Base-by-base conservation (phyloP, 2,888 invertebrate species). In the Oeneis ivallda region DNA sequence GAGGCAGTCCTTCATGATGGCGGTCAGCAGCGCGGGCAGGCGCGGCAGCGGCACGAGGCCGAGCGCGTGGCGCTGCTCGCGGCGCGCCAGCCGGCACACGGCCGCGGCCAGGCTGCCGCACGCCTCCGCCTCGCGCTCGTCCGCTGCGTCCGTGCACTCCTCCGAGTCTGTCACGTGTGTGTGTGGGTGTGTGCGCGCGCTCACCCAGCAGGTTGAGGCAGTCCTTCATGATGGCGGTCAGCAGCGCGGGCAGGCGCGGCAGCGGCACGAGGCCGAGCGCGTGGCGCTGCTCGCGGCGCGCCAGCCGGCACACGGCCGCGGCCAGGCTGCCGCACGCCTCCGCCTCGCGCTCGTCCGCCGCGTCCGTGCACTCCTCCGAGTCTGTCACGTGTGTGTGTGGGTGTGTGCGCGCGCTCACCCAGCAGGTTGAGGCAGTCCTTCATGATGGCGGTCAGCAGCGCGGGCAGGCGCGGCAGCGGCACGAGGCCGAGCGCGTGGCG, bases 251-350 rank as follows among this genome's bases (percentile, higher is more conserved):
- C 80, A 97, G 95, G 73, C 96, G 94, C 50, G 95, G 94, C 69
- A 94, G 87, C 9, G 97, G 96, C 78, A 98, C 95, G 9, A 98
- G 95, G 41, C 96, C 96, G 59, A 95, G 94, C 93, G 98, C 95
- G 41, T 96, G 86, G 58, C 95, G 93, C 71, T 96, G 94, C 85
- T 99, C 98, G 83, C 96, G 95, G 75, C 98, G 96, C 93, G 98
- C 96, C 17, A 98, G 90, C 65, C 96, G 95, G 69, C 96, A 95
- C 67, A 98, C 90, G 0, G 96, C 97, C 41, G 96, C 95, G 5
- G 98, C 94, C 76, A 96, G 93, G 52, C 96, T 94, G 68, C 98
- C 89, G 8, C 85, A 87, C 68, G 81, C 71, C 75, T 83, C 83
- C 60, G 84, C 85, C 74, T 88, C 90, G 75, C 81, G 81, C 71